Evolutionary conservation across 2,797 vertebrate genomes (phyloP), one percentile per base, ranked within the genome.

Genomic region (Sebastes goodei): DNA sequence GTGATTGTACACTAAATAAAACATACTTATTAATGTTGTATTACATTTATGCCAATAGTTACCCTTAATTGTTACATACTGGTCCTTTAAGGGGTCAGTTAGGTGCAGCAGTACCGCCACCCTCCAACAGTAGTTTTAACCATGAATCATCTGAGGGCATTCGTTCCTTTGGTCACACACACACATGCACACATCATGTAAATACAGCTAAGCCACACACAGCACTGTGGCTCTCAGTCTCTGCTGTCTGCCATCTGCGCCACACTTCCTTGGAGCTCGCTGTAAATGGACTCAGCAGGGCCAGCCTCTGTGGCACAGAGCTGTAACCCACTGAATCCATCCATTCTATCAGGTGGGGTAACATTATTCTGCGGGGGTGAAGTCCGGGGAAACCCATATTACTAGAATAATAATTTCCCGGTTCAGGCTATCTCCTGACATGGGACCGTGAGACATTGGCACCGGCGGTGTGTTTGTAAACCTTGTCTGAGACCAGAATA

Each of bases 401-500:
- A 69, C 85, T 62, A 57, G 72, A 91, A 88, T 85, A 80, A 88
- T 83, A 82, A 87, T 86, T 81, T 90, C 75, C 80, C 29, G 30
- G 80, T 88, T 83, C 29, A 53, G 42, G 57, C 35, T 59, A 74
- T 86, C 83, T 87, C 49, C 65, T 76, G 67, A 87, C 70, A 86
- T 20, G 12, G 30, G 38, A 32, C 63, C 1, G 4, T 80, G 76
- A 92, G 74, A 92, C 83, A 83, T 84, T 82, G 80, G 46, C 76
- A 49, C 61, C 59, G 35, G 71, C 69, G 30, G 68, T 76, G 74
- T 92, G 80, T 93, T 93, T 92, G 86, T 90, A 86, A 86, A 86
- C 90, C 90, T 38, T 85, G 89, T 90, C 80, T 27, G 70, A 74
- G 82, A 77, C 62, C 88, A 78, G 87, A 94, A 87, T 88, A 88